A percentile compares a stretch with the other conserved stretches of the same genome.
Conservation (phyloP, 2,888 invertebrate species). For the Xanthia togata region DNA sequence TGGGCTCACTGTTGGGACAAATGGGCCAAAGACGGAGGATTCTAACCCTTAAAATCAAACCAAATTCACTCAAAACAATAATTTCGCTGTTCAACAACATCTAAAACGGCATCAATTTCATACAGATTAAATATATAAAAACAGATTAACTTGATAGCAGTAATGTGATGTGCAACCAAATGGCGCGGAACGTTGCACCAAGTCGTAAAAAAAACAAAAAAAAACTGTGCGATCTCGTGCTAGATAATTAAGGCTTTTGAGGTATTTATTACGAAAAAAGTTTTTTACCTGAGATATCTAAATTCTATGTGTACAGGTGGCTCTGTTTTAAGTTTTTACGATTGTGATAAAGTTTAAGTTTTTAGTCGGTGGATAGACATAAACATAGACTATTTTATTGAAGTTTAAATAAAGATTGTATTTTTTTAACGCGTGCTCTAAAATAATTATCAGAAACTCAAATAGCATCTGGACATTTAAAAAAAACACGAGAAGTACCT, state of each 20-base stretch:
- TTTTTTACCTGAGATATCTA: slow-evolving; percentile 87
- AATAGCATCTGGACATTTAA: neutral
- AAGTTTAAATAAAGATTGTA: neutral
- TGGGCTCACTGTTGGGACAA: neutral
- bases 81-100: neutral
- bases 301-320: slow-evolving; percentile 55
- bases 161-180: slow-evolving; percentile 78
- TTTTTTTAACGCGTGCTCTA: neutral
- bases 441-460: neutral
- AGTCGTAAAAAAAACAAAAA: slow-evolving; percentile 77
- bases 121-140: slow-evolving; percentile 50
- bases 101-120: slow-evolving; percentile 42
- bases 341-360: slow-evolving; percentile 13
- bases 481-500: neutral
- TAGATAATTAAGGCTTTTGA: slow-evolving; percentile 88
- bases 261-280: slow-evolving; percentile 82
- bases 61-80: slow-evolving; percentile 8
- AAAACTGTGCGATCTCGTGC: slow-evolving; percentile 84
- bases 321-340: slow-evolving; percentile 35
- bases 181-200: slow-evolving; percentile 80
- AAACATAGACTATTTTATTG: neutral
- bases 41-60: neutral
- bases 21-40: neutral
- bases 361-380: neutral
- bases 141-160: slow-evolving; percentile 64